A percentile compares a stretch with the other conserved stretches of the same genome.
Conservation (phyloP, 2,113 vertebrate genomes). For the Varanus komodoensis region DNA sequence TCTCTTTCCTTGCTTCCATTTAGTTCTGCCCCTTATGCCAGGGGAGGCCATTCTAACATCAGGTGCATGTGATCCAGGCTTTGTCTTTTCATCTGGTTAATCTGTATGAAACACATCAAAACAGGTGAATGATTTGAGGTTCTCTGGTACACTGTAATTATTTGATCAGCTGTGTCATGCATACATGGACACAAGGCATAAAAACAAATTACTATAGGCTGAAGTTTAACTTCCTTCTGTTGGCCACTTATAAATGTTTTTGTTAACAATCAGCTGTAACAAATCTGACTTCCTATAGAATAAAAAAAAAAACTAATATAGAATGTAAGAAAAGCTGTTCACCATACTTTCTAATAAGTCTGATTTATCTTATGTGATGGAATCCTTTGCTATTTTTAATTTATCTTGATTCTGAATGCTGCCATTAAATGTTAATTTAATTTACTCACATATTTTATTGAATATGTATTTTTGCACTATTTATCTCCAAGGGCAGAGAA, state of each 20-base stretch:
- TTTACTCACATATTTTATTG: conserved; percentile 1
- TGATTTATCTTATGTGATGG: not conserved
- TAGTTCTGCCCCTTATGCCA: not conserved
- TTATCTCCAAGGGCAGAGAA: not conserved
- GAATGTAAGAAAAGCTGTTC: not conserved
- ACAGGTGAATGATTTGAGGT: not conserved
- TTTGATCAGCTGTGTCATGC: not conserved
- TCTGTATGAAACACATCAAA: not conserved
- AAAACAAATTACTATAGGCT: not conserved
- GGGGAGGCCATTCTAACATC: not conserved
- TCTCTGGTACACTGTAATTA: not conserved
- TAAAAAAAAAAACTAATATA: conserved; percentile 24
- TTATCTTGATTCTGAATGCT: conserved; percentile 29
- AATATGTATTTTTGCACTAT: not conserved
- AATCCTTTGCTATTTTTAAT: conserved; percentile 5
- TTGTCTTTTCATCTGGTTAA: not conserved
- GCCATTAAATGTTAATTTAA: conserved; percentile 20
- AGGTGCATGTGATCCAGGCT: not conserved
- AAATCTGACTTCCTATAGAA: conserved; percentile 1
- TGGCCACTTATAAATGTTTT: not conserved
- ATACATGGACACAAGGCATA: not conserved
- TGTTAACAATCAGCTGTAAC: not conserved
- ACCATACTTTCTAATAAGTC: not conserved
- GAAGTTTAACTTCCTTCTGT: too few relatives aligned
- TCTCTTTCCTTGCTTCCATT: not conserved